phyloP scores from a whole-genome alignment of 2,113 vertebrate species.

The Eolophus roseicapilla region DNA sequence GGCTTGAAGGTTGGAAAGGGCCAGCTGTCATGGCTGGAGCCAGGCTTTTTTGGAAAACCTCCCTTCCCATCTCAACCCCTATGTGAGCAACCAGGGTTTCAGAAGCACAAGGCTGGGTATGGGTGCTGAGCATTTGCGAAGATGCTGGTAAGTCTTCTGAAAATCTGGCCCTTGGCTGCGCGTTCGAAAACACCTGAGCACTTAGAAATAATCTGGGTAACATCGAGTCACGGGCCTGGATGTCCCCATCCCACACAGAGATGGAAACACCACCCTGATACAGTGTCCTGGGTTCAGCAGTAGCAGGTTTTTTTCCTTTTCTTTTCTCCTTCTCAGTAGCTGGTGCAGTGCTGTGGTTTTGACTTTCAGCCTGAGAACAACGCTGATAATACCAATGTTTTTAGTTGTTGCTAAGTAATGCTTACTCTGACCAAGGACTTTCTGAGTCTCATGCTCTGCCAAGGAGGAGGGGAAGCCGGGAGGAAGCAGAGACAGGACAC shows the following conservation, averaged over 20 bases:
- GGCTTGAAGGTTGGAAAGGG: neutral
- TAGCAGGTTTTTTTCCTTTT: too few relatives aligned
- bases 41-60: neutral
- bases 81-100: fast-evolving
- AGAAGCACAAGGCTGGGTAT: neutral
- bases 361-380: too few relatives aligned
- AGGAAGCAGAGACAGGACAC: too few relatives aligned
- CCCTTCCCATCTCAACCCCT: neutral
- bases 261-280: fast-evolving
- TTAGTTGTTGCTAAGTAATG: too few relatives aligned
- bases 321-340: too few relatives aligned
- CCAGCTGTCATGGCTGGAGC: fast-evolving
- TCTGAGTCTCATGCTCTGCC: too few relatives aligned
- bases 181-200: neutral
- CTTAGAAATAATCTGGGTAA: neutral
- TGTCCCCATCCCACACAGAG: neutral
- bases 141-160: neutral
- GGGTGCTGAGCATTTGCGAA: neutral
- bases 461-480: too few relatives aligned
- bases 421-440: too few relatives aligned
- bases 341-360: too few relatives aligned
- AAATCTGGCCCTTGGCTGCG: neutral
- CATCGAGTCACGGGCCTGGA: fast-evolving
- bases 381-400: too few relatives aligned
- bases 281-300: too few relatives aligned